These are phyloP conservation scores for Lindbergichthys nudifrons DNA, from an alignment of 2,797 vertebrate genomes.

Conservation along the genomic window DNA sequence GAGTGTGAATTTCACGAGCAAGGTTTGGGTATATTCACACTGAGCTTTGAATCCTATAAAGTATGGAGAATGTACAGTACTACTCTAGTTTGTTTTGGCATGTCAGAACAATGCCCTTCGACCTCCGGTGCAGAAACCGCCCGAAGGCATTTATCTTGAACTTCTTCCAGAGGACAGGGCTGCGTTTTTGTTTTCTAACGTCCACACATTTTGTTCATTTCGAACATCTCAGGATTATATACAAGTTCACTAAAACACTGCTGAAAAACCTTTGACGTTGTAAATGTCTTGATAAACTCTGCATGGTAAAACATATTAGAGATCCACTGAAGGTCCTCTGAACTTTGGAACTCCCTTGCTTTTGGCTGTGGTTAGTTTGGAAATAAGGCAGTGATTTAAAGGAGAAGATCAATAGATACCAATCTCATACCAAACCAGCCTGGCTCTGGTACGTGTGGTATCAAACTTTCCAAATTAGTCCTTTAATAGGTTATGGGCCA, in stretches of 20 bases:
- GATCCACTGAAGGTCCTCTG: not conserved
- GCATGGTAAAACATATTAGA: not conserved
- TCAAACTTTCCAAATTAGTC: not conserved
- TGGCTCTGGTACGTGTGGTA: not conserved
- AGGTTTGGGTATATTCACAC: not conserved
- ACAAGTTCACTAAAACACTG: not conserved
- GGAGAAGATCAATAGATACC: not conserved
- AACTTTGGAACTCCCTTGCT: not conserved
- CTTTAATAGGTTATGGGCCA: not conserved
- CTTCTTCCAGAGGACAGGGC: not conserved
- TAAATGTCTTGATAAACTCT: not conserved
- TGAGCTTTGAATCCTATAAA: not conserved
- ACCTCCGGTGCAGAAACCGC: slow-evolving; percentile 10
- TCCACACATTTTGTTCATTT: not conserved
- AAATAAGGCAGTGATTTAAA: not conserved
- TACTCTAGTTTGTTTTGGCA: slow-evolving; percentile 1
- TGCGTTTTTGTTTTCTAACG: not conserved
- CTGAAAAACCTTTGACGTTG: not conserved
- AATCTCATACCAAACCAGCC: not conserved
- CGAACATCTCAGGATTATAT: not conserved
- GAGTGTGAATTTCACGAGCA: not conserved
- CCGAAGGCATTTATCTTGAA: slow-evolving; percentile 1
- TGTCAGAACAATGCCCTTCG: slow-evolving; percentile 9
- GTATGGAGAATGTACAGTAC: slow-evolving; percentile 8
- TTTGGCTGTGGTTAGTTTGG: not conserved